Conservation (phyloP, 2,113 vertebrate genomes). For the Struthidea cinerea region DNA sequence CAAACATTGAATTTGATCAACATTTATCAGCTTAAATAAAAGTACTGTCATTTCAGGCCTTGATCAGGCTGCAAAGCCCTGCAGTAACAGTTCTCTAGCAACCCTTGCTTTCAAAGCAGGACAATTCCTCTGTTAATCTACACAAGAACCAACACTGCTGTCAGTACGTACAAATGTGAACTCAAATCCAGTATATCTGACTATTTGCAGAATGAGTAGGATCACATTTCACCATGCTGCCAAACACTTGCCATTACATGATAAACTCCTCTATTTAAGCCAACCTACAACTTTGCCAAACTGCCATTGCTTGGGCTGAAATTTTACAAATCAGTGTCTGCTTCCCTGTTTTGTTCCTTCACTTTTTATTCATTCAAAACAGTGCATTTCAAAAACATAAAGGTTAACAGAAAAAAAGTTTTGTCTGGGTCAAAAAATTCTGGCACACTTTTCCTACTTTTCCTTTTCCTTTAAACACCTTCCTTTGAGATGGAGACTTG, state of each 20-base stretch:
- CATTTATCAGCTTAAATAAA: neutral
- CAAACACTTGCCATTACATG: neutral
- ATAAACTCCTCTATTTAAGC: neutral
- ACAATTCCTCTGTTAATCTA: neutral
- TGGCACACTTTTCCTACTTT: neutral
- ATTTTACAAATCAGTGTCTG: neutral
- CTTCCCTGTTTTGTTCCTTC: neutral
- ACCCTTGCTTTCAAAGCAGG: neutral
- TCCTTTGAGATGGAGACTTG: neutral
- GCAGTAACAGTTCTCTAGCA: neutral
- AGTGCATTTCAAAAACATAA: neutral
- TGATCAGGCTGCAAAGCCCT: neutral
- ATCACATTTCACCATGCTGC: constrained; percentile 10
- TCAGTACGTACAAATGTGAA: neutral
- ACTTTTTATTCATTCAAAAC: neutral
- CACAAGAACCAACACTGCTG: neutral
- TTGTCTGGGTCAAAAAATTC: neutral
- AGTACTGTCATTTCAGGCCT: neutral
- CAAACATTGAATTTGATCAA: neutral
- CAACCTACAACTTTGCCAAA: neutral
- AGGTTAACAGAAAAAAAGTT: neutral
- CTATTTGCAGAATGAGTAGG: neutral
- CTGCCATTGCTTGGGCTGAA: neutral
- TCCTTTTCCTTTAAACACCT: neutral
- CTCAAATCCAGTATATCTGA: neutral